Evolutionary conservation across 1,140 invertebrate genomes (phyloP).

Genomic region (Aethina tumida): DNA sequence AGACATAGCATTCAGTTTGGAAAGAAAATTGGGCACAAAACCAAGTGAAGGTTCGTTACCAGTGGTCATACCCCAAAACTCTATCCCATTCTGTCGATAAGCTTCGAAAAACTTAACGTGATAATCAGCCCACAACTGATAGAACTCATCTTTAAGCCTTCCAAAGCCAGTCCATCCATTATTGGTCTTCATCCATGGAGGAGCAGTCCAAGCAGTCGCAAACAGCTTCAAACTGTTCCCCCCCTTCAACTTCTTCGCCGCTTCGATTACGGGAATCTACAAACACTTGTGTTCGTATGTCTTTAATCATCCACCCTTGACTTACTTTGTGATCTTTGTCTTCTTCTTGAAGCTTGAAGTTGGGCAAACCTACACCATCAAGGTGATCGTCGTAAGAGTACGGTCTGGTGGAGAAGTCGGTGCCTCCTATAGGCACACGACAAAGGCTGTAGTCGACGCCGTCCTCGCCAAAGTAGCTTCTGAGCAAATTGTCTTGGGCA

Average conservation of each 20-base stretch:
- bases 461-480: conserved; percentile 41
- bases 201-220: conserved; percentile 72
- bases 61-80: conserved; percentile 35
- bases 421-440: conserved; percentile 71
- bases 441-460: conserved; percentile 69
- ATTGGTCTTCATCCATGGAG: conserved; percentile 89
- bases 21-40: conserved; percentile 10
- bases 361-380: conserved; percentile 27
- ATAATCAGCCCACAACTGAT: conserved; percentile 27
- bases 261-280: too few species aligned
- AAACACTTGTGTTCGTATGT: too few species aligned
- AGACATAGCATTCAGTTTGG: conserved; percentile 23
- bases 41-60: conserved; percentile 32
- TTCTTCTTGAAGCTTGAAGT: conserved; percentile 36
- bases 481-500: conserved; percentile 10
- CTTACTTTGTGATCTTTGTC: conserved; percentile 34
- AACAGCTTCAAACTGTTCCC: too few species aligned
- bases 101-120: conserved; percentile 33
- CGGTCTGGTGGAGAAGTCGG: conserved; percentile 61
- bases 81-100: conserved; percentile 28
- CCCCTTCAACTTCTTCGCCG: too few species aligned
- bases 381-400: conserved; percentile 59
- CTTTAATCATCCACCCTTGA: too few species aligned
- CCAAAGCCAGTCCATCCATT: conserved; percentile 45
- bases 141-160: conserved; percentile 42